phyloP scores from a whole-genome alignment of 2,797 vertebrate species.

The Lateolabrax maculatus region DNA sequence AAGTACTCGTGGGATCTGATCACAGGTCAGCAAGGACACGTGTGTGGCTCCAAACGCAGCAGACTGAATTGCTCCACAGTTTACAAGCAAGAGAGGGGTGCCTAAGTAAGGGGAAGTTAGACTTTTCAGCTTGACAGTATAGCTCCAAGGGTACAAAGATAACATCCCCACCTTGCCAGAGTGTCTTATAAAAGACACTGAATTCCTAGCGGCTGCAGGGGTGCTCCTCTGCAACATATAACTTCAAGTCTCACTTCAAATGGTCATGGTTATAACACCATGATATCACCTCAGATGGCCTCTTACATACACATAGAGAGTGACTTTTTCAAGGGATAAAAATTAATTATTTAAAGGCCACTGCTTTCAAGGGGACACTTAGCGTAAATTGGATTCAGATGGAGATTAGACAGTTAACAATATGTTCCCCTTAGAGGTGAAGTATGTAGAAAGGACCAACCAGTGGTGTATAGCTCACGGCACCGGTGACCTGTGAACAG shows the following conservation, averaged over 20 bases:
- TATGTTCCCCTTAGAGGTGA: constrained; percentile 51
- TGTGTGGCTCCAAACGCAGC: constrained; percentile 7
- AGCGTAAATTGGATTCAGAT: constrained; percentile 69
- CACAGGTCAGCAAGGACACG: constrained; percentile 41
- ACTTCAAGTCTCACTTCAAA: constrained; percentile 6
- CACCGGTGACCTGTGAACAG: constrained; percentile 45
- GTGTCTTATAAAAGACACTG: not conserved
- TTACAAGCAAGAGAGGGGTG: constrained; percentile 5
- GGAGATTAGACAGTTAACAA: constrained; percentile 55
- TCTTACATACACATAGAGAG: too few species aligned
- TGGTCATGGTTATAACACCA: not conserved
- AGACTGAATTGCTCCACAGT: constrained; percentile 9
- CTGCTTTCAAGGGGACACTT: constrained; percentile 49
- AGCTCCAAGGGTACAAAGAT: not conserved
- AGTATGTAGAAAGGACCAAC: constrained; percentile 28
- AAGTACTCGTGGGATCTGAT: constrained; percentile 39
- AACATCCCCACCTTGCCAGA: not conserved
- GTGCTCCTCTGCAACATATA: not conserved
- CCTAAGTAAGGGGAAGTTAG: not conserved
- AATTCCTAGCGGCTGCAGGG: not conserved
- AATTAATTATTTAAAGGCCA: constrained; percentile 25
- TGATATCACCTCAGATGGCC: not conserved
- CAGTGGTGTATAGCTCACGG: constrained; percentile 35
- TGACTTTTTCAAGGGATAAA: not conserved
- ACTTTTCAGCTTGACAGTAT: not conserved